Evolutionary conservation across 2,888 invertebrate species (phyloP), one percentile per base, ranked within the genome.

Genomic region (Drosophila melanosoma): DNA sequence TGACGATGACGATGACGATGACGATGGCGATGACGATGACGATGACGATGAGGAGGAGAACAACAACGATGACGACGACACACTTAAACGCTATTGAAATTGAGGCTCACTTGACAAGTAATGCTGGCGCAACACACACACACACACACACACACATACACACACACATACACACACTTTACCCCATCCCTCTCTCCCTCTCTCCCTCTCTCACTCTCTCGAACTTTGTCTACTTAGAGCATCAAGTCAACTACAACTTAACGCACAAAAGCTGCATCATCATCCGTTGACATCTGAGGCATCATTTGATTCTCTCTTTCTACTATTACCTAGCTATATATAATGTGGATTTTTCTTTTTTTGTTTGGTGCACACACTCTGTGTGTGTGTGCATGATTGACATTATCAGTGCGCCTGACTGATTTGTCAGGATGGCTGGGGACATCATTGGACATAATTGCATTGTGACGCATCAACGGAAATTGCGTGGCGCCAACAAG

Each of bases 61-160:
- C 29, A 29, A 29, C 29, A 29, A 29, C 29, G 29, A 52, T n/a
- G 42, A 58, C 45, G 40, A 23, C 60, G 74, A 69, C 74, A 84
- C 74, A 84, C 82, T 82, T 85, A 82, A 84, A 82, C 48, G 82
- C 80, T 69, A 84, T 82, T 84, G 85, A 82, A 82, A 82, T 79
- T 82, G 85, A 82, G 79, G 85, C 74, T 79, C 76, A 68, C 82
- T 84, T 82, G 85, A 82, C 80, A 79, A 84, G 82, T 77, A 85
- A 83, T 77, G 81, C 78, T 70, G 81, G 77, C 62, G 54, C 56
- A 82, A 83, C 56, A 74, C 63, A 56, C 26, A 42, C 15, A 56
- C 42, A 23, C 29, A 40, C 57, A 52, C 23, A 54, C 35, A 61
- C 33, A 64, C 15, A 36, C 57, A 53, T 56, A 26, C 32, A 35